A percentile compares a stretch with the other conserved stretches of the same genome.
Evolutionary conservation across 2,888 invertebrate species (phyloP).

Genomic region (Ceramica pisi): DNA sequence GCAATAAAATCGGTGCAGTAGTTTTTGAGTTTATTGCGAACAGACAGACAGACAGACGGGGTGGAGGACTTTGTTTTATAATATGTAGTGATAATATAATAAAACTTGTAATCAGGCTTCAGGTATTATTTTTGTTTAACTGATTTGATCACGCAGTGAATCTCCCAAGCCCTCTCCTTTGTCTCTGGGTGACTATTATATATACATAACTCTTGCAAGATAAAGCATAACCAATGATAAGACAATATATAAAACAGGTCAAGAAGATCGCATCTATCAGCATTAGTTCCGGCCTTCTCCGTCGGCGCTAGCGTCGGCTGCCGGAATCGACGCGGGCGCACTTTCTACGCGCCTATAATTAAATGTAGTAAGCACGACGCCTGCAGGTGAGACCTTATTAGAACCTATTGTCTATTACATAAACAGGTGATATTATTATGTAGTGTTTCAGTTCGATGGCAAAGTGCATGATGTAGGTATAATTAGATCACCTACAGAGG

Average conservation of each 20-base stretch:
- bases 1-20: too few relatives aligned
- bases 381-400: conserved; percentile 23
- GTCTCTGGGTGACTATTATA: too few relatives aligned
- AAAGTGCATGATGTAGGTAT: neutral
- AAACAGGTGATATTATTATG: neutral
- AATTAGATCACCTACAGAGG: neutral
- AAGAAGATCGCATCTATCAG: conserved; percentile 40
- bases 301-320: conserved; percentile 23
- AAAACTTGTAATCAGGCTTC: too few relatives aligned
- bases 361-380: conserved; percentile 35
- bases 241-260: neutral
- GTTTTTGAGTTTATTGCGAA: too few relatives aligned
- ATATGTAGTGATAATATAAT: too few relatives aligned
- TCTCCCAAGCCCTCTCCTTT: too few relatives aligned
- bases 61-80: too few relatives aligned
- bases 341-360: conserved; percentile 60
- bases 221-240: conserved; percentile 17
- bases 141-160: too few relatives aligned
- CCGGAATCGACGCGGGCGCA: conserved; percentile 51
- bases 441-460: conserved; percentile 11
- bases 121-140: too few relatives aligned
- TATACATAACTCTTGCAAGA: too few relatives aligned
- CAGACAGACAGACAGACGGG: too few relatives aligned
- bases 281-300: conserved; percentile 54
- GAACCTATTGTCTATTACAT: conserved; percentile 24